A percentile compares a stretch with the other conserved stretches of the same genome.
phyloP scores from a whole-genome alignment of 1,140 invertebrate genomes.

The Calephelis virginiensis region DNA sequence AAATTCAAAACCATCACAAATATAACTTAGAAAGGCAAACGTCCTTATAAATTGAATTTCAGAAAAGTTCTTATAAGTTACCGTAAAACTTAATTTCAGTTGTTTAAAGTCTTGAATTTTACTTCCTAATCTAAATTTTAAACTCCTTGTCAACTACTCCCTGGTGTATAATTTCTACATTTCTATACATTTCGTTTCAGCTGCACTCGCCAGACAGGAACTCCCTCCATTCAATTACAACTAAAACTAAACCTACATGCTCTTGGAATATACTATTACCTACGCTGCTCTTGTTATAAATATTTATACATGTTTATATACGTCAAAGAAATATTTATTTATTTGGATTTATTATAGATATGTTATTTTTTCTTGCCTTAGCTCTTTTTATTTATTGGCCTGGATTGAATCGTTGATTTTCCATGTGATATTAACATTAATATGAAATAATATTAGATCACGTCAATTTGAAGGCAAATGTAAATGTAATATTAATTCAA shows the following conservation, averaged over 20 bases:
- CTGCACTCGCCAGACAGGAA: slow-evolving; percentile 12
- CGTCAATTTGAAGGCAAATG: no score
- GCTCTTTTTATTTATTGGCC: no score
- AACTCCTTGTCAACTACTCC: slow-evolving; percentile 18
- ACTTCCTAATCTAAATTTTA: slow-evolving; percentile 15
- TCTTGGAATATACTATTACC: background rate
- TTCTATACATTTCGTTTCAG: slow-evolving; percentile 35
- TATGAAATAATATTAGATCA: no score
- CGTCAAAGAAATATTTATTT: no score
- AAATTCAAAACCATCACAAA: no score
- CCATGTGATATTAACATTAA: no score
- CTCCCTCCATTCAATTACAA: slow-evolving; percentile 17
- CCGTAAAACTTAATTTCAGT: slow-evolving; percentile 11
- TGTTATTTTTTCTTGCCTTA: no score
- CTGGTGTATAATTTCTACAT: slow-evolving; percentile 39
- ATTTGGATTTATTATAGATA: no score
- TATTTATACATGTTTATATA: background rate
- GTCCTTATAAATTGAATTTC: background rate
- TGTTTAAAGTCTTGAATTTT: slow-evolving; percentile 6
- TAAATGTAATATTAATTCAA: no score
- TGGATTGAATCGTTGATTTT: no score
- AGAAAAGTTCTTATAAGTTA: slow-evolving; percentile 7
- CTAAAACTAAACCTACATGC: slow-evolving; percentile 12
- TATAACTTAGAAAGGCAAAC: background rate
- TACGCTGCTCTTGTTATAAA: background rate